Conservation (phyloP, 2,113 vertebrate genomes). For the Tinamus guttatus region DNA sequence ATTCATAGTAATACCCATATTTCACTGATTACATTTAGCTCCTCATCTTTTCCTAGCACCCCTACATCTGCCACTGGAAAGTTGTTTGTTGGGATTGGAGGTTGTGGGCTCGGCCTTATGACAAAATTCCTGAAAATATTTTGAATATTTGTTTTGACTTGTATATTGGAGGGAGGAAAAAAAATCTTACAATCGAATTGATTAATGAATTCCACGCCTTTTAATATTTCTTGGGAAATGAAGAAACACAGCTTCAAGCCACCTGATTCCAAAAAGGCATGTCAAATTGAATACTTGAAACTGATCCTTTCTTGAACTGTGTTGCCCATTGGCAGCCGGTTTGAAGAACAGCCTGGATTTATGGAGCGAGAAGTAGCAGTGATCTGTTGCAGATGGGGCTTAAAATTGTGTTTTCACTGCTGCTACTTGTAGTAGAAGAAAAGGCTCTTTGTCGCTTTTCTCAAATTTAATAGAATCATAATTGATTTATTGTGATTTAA, state of each 20-base stretch:
- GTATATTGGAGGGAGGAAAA: not conserved
- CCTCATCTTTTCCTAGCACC: not conserved
- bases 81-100: not conserved
- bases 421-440: not conserved
- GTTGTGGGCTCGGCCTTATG: not conserved
- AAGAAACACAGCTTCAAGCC: not conserved
- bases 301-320: not conserved
- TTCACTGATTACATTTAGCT: not conserved
- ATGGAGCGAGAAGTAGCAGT: not conserved
- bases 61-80: not conserved
- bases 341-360: not conserved
- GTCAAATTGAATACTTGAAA: not conserved
- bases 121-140: not conserved
- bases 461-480: not conserved
- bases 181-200: not conserved
- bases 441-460: not conserved
- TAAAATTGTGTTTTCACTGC: not conserved
- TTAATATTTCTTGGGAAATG: not conserved
- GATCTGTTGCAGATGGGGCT: not conserved
- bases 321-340: not conserved
- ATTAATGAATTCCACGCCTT: not conserved
- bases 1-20: not conserved
- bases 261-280: not conserved
- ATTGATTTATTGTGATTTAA: not conserved
- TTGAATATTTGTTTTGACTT: not conserved